Conservation (phyloP, 2,888 invertebrate genomes). For the Thymelicus acteon region DNA sequence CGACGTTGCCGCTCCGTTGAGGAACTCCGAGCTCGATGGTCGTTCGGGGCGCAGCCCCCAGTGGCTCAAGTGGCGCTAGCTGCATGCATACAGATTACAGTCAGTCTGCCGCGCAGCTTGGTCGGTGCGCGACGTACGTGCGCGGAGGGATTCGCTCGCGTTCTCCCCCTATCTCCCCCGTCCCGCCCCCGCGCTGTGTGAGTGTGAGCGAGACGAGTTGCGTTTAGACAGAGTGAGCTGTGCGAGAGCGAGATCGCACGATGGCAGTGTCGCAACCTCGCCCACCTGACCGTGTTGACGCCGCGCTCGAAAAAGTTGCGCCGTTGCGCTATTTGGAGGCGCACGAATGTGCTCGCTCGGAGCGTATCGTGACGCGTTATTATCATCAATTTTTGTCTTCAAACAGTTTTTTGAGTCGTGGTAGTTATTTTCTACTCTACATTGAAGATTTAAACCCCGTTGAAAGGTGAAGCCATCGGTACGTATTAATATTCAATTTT, state of each 20-base stretch:
- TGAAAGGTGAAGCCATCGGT: conserved; percentile 56
- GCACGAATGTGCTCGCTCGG: conserved; percentile 79
- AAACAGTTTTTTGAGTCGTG: conserved; percentile 62
- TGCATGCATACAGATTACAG: conserved; percentile 57
- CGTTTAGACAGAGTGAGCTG: conserved; percentile 54
- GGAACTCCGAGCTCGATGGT: conserved; percentile 60
- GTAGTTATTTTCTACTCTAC: conserved; percentile 50
- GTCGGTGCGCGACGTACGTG: conserved; percentile 83
- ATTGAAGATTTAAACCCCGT: conserved; percentile 51
- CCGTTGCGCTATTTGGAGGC: conserved; percentile 84
- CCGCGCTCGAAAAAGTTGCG: conserved; percentile 84
- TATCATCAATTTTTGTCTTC: conserved; percentile 69
- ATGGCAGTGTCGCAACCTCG: conserved; percentile 84
- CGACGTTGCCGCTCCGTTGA: conserved; percentile 75
- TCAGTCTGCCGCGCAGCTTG: conserved; percentile 83
- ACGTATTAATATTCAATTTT: conserved; percentile 59
- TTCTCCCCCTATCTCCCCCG: conserved; percentile 64
- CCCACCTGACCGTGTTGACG: conserved; percentile 85
- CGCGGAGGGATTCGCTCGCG: conserved; percentile 70
- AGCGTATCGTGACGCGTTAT: conserved; percentile 75
- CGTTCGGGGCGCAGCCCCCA: conserved; percentile 57
- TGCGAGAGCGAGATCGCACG: conserved; percentile 60
- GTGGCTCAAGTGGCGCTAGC: conserved; percentile 52
- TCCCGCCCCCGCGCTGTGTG: conserved; percentile 50
- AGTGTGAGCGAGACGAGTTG: conserved; percentile 68